Evolutionary conservation across 2,888 invertebrate species (phyloP).

Genomic region (Ormia ochracea): DNA sequence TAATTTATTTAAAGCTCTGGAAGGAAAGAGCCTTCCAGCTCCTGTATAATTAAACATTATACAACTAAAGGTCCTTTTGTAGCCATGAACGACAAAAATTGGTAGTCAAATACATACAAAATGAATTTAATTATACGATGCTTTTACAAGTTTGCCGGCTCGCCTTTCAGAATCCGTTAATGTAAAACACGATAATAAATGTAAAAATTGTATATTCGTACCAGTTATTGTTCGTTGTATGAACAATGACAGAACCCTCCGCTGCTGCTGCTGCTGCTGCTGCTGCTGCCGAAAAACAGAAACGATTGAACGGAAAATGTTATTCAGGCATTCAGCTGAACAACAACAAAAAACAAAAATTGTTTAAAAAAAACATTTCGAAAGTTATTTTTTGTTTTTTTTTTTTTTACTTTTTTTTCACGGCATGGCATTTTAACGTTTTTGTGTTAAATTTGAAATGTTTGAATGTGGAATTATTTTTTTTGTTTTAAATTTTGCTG

Average conservation of each 20-base stretch:
- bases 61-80: not conserved
- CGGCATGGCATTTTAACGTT: not conserved
- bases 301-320: not conserved
- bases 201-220: constrained; percentile 46
- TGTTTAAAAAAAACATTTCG: constrained; percentile 24
- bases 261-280: not conserved
- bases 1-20: not conserved
- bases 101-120: not conserved
- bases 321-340: constrained; percentile 11
- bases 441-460: constrained; percentile 11
- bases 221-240: constrained; percentile 19
- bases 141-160: not conserved
- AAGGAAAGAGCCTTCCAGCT: not conserved
- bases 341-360: not conserved
- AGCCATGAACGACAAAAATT: not conserved
- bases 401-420: not conserved
- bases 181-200: constrained; percentile 62
- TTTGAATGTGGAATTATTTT: constrained; percentile 19
- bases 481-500: not conserved
- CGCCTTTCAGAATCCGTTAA: constrained; percentile 12
- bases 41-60: not conserved
- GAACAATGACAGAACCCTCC: constrained; percentile 11
- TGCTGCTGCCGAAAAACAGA: not conserved
- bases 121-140: constrained; percentile 20
- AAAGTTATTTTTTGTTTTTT: not conserved